phyloP scores from a whole-genome alignment of 2,888 invertebrate species.

The Ceratothoa steindachneri region DNA sequence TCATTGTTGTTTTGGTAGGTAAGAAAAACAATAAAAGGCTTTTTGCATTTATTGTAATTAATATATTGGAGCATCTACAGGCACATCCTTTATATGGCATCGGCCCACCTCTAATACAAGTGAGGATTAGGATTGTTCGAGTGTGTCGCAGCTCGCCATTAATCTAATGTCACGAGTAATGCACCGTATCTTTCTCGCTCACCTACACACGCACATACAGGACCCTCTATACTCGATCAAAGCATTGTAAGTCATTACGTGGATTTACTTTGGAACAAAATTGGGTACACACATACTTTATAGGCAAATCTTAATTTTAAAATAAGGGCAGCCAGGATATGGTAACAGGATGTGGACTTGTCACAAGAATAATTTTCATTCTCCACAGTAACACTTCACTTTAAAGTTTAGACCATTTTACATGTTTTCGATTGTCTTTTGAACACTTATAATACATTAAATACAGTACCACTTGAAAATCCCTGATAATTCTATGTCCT shows the following conservation, averaged over 20 bases:
- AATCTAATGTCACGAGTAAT: background rate
- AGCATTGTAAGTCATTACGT: background rate
- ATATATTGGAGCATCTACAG: slow-evolving; percentile 15
- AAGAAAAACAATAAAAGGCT: background rate
- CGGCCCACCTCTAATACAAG: slow-evolving; percentile 1
- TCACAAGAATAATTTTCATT: background rate
- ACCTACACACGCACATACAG: no score
- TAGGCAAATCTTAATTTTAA: slow-evolving; percentile 5
- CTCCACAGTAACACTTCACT: slow-evolving; percentile 3
- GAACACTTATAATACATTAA: background rate
- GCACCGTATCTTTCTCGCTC: background rate
- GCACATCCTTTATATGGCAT: slow-evolving; percentile 9
- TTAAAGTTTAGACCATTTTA: background rate
- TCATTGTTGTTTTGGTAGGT: background rate
- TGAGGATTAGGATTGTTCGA: background rate
- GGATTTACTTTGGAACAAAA: slow-evolving; percentile 4
- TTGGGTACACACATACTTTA: slow-evolving; percentile 8
- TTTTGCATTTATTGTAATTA: background rate
- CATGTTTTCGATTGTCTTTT: background rate
- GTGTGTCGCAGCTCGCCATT: background rate
- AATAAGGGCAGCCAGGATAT: slow-evolving; percentile 3
- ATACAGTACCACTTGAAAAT: background rate
- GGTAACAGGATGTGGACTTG: background rate
- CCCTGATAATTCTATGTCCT: slow-evolving; percentile 11
- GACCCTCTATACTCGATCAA: background rate